Percentiles rank a stretch among this genome's conserved stretches.
phyloP scores from a whole-genome alignment of 2,888 invertebrate genomes.

The Drosophila seclusa region DNA sequence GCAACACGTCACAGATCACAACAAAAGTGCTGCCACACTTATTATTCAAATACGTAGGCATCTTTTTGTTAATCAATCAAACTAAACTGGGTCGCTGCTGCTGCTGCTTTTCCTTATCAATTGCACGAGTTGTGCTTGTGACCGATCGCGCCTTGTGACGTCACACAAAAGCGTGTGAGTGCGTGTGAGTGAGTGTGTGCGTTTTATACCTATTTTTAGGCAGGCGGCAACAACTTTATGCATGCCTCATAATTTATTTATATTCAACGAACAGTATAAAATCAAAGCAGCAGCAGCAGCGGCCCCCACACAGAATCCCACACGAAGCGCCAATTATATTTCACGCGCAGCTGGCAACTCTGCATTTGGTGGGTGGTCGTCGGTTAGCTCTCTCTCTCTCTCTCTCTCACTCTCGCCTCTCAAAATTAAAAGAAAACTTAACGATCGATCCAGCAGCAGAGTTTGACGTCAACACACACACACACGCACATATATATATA shows the following conservation, averaged over 20 bases:
- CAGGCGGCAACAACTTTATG: constrained; percentile 63
- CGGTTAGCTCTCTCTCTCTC: neutral
- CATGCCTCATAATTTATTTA: constrained; percentile 76
- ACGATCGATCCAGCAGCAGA: constrained; percentile 37
- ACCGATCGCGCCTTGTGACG: constrained; percentile 56
- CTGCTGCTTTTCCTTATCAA: constrained; percentile 42
- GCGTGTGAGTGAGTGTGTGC: constrained; percentile 7
- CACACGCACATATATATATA: neutral
- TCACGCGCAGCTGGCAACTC: constrained; percentile 64
- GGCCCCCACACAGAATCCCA: constrained; percentile 48
- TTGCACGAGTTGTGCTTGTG: constrained; percentile 58
- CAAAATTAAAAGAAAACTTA: constrained; percentile 42
- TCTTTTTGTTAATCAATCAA: constrained; percentile 40
- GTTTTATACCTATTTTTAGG: constrained; percentile 59
- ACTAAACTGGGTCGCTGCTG: constrained; percentile 18
- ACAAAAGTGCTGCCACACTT: neutral
- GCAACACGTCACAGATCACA: neutral
- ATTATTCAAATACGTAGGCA: neutral
- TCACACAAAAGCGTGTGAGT: constrained; percentile 31
- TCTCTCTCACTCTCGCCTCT: neutral
- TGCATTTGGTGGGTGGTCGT: constrained; percentile 56
- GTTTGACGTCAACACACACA: constrained; percentile 42
- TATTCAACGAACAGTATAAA: constrained; percentile 49
- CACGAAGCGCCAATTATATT: constrained; percentile 49
- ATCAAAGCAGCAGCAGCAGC: constrained; percentile 30